Percentiles rank a stretch among this genome's conserved stretches.
Evolutionary conservation across 2,797 vertebrate species (phyloP).

Genomic region (Platyrinchus mystaceus): DNA sequence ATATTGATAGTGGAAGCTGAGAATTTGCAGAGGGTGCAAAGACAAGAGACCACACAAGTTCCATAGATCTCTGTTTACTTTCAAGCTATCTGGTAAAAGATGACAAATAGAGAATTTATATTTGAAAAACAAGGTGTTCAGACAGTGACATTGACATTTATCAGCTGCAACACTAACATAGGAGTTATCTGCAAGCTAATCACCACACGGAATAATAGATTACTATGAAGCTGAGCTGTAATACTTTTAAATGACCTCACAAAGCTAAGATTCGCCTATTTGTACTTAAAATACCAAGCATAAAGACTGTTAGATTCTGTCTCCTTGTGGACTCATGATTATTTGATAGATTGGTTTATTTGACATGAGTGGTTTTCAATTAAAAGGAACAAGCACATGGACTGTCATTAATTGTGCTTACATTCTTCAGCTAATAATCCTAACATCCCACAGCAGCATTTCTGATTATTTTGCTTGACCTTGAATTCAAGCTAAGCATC

Average conservation of each 20-base stretch:
- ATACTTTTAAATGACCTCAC: neutral
- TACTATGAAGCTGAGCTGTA: neutral
- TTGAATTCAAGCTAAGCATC: neutral
- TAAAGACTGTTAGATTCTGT: neutral
- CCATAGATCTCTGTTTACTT: neutral
- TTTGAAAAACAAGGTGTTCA: neutral
- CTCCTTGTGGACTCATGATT: constrained; percentile 30
- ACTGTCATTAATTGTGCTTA: neutral
- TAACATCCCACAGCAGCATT: neutral
- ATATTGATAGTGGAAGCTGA: neutral
- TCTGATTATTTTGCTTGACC: constrained; percentile 10
- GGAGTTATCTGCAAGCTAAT: neutral
- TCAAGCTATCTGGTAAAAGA: neutral
- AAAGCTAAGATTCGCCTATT: neutral
- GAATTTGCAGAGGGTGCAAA: neutral
- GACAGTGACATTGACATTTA: constrained; percentile 16
- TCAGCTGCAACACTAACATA: neutral
- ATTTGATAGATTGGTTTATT: constrained; percentile 32
- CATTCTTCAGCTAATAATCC: neutral
- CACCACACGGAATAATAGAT: neutral
- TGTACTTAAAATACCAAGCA: neutral
- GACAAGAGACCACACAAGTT: neutral
- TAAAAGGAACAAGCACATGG: constrained; percentile 11
- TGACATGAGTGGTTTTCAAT: constrained; percentile 29
- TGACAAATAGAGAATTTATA: neutral